Conservation (phyloP, 2,113 vertebrate species). For the Etheostoma spectabile region DNA sequence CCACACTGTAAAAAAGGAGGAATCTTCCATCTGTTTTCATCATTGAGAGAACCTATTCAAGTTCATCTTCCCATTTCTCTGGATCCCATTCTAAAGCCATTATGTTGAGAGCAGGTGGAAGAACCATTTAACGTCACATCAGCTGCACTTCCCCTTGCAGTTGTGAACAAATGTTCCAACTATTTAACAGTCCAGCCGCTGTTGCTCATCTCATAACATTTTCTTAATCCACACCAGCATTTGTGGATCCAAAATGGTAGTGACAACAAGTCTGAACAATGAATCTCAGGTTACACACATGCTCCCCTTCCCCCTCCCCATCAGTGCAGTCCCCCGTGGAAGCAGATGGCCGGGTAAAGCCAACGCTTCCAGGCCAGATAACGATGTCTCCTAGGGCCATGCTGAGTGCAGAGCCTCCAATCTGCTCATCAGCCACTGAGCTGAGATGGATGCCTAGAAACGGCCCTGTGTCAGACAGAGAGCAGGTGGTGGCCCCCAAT, state of each 20-base stretch:
- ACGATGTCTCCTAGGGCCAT: slow-evolving; percentile 70
- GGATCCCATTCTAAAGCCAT: slow-evolving; percentile 56
- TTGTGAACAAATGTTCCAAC: slow-evolving; percentile 28
- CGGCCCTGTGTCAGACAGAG: slow-evolving; percentile 23
- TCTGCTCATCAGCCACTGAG: slow-evolving; percentile 64
- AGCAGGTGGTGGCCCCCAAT: slow-evolving; percentile 71
- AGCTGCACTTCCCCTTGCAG: slow-evolving; percentile 41
- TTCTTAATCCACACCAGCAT: slow-evolving; percentile 35
- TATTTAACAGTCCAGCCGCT: slow-evolving; percentile 9
- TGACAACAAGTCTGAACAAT: slow-evolving; percentile 42
- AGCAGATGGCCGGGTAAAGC: slow-evolving; percentile 75
- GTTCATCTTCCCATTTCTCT: slow-evolving; percentile 61
- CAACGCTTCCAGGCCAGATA: slow-evolving; percentile 73
- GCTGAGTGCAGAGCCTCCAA: slow-evolving; percentile 50
- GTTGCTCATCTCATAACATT: background rate
- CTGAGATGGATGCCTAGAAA: slow-evolving; percentile 73
- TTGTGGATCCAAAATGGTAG: slow-evolving; percentile 10
- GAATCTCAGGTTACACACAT: slow-evolving; percentile 44
- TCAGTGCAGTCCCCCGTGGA: slow-evolving; percentile 6
- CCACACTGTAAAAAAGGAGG: background rate
- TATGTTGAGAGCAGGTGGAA: slow-evolving; percentile 71
- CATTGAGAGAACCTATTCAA: slow-evolving; percentile 46
- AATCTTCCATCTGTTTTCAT: slow-evolving; percentile 60
- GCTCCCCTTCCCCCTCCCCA: slow-evolving; percentile 22
- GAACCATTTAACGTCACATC: slow-evolving; percentile 42